Conservation (phyloP, 92 coral and sea anemone genomes). For the Bergia puertoricense region DNA sequence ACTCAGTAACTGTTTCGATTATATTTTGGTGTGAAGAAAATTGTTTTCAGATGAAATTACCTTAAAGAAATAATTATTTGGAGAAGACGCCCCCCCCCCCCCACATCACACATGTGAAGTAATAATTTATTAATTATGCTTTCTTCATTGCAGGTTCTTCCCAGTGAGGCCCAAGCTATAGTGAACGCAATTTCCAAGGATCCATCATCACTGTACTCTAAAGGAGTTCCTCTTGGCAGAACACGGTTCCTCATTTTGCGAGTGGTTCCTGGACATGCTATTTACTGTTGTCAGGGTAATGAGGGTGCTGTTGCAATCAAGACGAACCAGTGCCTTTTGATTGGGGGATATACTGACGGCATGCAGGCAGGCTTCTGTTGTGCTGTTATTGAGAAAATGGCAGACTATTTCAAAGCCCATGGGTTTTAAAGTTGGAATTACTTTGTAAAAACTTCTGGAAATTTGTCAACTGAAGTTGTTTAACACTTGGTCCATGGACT, state of each 20-base stretch:
- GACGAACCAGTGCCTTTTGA: conserved; percentile 85
- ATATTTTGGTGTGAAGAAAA: too few species aligned
- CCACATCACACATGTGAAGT: not conserved
- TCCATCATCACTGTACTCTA: conserved; percentile 74
- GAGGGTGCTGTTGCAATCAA: conserved; percentile 93
- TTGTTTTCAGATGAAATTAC: too few species aligned
- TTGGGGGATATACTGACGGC: conserved; percentile 93
- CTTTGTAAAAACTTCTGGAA: not conserved
- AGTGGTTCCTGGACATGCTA: conserved; percentile 88
- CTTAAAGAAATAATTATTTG: too few species aligned
- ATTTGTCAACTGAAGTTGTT: not conserved
- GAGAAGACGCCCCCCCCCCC: not conserved
- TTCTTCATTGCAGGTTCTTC: conserved; percentile 67
- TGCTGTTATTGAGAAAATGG: conserved; percentile 88
- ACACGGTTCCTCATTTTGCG: conserved; percentile 74
- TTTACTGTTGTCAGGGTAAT: conserved; percentile 79
- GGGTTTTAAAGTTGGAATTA: conserved; percentile 58
- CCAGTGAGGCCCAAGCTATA: conserved; percentile 83
- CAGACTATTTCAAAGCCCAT: conserved; percentile 77
- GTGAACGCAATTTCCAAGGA: conserved; percentile 82
- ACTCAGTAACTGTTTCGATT: too few species aligned
- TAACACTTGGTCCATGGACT: too few species aligned
- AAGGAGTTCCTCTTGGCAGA: conserved; percentile 76
- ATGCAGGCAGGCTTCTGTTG: conserved; percentile 92
- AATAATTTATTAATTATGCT: not conserved